Evolutionary conservation across 2,113 vertebrate species (phyloP).

Genomic region (Saccopteryx bilineata): DNA sequence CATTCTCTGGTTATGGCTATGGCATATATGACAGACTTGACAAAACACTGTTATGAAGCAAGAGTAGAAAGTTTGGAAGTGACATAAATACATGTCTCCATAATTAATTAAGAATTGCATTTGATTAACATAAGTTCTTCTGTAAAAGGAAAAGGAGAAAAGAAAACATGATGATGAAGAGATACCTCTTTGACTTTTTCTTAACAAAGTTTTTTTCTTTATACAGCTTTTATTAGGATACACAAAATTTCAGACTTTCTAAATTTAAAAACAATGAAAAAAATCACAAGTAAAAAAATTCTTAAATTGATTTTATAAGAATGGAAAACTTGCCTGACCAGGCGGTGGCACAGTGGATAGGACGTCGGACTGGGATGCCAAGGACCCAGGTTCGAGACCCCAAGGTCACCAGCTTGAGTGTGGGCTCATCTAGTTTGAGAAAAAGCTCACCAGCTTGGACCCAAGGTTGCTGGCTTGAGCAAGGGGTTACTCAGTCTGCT

Average conservation of each 20-base stretch:
- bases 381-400: too few species aligned
- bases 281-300: constrained; percentile 33
- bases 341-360: too few species aligned
- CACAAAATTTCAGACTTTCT: constrained; percentile 48
- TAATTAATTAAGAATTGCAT: not conserved
- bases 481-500: too few species aligned
- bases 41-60: not conserved
- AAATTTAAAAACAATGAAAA: constrained; percentile 54
- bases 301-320: not conserved
- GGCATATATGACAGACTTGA: not conserved
- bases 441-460: too few species aligned
- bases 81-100: not conserved
- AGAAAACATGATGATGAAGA: not conserved
- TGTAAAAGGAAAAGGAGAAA: not conserved
- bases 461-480: too few species aligned
- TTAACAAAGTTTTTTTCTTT: constrained; percentile 46
- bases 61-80: not conserved
- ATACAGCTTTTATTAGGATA: not conserved
- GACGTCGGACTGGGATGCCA: too few species aligned
- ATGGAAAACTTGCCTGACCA: not conserved
- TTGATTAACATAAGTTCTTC: not conserved
- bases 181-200: not conserved
- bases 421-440: too few species aligned
- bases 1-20: not conserved
- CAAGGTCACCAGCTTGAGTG: too few species aligned